These are phyloP conservation scores for Ophioninae sp. DNA, from an alignment of 2,888 invertebrate genomes.

Conservation along the genomic window DNA sequence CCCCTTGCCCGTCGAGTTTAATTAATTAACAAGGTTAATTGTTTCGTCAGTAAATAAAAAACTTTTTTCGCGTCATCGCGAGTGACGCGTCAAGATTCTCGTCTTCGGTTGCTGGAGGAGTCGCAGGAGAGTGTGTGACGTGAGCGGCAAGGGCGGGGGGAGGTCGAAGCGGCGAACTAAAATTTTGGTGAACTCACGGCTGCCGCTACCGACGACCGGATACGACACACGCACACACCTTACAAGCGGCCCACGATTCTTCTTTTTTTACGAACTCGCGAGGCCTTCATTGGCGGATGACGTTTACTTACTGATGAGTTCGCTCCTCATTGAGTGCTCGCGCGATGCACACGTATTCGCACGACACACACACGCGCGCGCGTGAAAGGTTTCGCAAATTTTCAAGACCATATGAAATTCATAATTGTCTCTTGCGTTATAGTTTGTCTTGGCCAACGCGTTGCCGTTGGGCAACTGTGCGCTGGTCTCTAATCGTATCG, in stretches of 20 bases:
- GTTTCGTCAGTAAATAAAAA: neutral
- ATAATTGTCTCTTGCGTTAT: neutral
- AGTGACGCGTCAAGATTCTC: neutral
- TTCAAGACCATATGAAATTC: slow-evolving; percentile 36
- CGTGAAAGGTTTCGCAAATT: slow-evolving; percentile 2
- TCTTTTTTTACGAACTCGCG: slow-evolving; percentile 43
- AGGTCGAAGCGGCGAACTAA: slow-evolving; percentile 19
- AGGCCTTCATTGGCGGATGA: slow-evolving; percentile 47
- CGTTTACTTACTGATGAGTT: slow-evolving; percentile 12
- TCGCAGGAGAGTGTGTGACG: neutral
- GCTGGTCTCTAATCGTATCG: too few species aligned
- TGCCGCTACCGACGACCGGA: slow-evolving; percentile 49
- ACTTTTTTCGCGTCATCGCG: slow-evolving; percentile 36
- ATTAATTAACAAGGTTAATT: too few species aligned
- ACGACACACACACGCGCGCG: slow-evolving; percentile 1
- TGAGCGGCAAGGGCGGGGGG: neutral
- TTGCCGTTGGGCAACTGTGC: slow-evolving; percentile 13
- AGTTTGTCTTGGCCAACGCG: neutral
- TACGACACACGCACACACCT: slow-evolving; percentile 54
- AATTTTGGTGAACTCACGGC: slow-evolving; percentile 19
- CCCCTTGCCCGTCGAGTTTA: too few species aligned
- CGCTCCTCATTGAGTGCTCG: slow-evolving; percentile 1
- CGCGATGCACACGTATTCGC: neutral
- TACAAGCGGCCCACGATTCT: slow-evolving; percentile 36
- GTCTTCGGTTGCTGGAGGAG: too few species aligned